Evolutionary conservation across 2,888 invertebrate genomes (phyloP).

Genomic region (Philonicus albiceps): DNA sequence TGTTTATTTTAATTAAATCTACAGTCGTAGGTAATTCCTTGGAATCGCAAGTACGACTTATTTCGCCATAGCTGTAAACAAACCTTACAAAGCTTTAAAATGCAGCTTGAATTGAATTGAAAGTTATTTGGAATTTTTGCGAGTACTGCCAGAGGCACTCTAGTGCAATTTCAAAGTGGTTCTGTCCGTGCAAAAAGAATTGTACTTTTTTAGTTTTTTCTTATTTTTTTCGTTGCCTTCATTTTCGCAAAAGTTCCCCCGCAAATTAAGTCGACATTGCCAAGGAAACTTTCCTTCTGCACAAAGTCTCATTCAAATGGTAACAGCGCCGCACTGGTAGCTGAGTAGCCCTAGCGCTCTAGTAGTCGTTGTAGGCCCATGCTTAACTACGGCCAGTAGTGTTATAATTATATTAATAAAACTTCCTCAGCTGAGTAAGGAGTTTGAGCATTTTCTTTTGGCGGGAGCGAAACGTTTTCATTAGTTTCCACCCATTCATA

Average conservation of each 20-base stretch:
- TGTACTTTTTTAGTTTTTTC: background rate
- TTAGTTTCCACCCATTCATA: conserved; percentile 16
- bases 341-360: background rate
- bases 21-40: background rate
- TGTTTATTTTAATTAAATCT: background rate
- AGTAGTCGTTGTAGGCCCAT: background rate
- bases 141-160: background rate
- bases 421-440: background rate
- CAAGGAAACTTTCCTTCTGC: background rate
- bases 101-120: background rate
- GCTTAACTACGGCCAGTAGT: background rate
- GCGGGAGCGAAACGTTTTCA: conserved; percentile 18
- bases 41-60: background rate
- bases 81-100: background rate
- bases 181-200: background rate
- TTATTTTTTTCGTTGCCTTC: background rate
- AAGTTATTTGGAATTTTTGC: background rate
- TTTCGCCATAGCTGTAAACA: background rate
- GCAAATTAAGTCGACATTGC: conserved; percentile 7
- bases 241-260: background rate
- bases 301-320: background rate
- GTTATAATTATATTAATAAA: conserved; percentile 29
- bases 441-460: conserved; percentile 6
- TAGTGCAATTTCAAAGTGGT: background rate
- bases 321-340: background rate